Percentiles rank a stretch among this genome's conserved stretches.
These are phyloP conservation scores for Blera fallax DNA, from an alignment of 2,888 invertebrate genomes.

Conservation along the genomic window DNA sequence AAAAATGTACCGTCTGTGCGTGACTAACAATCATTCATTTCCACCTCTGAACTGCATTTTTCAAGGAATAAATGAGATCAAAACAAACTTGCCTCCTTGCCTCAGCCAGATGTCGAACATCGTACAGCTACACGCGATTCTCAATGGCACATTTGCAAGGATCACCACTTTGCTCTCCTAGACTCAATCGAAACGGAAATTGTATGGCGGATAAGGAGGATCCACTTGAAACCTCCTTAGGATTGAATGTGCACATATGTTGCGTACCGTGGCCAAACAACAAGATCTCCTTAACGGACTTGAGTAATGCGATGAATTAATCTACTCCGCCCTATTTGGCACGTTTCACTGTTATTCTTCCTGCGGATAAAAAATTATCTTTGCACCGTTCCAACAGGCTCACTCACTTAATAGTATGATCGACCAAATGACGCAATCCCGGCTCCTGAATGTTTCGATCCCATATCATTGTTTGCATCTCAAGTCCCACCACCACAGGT, in stretches of 20 bases:
- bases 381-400: background rate
- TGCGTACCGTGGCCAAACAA: conserved; percentile 38
- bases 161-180: conserved; percentile 4
- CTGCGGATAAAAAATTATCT: conserved; percentile 23
- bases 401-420: conserved; percentile 54
- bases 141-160: conserved; percentile 57
- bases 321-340: conserved; percentile 67
- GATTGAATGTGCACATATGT: conserved; percentile 47
- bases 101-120: conserved; percentile 58
- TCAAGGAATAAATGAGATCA: conserved; percentile 49
- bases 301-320: conserved; percentile 68
- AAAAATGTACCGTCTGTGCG: conserved; percentile 6
- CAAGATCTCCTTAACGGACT: conserved; percentile 63
- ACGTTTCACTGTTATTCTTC: conserved; percentile 62
- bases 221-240: conserved; percentile 57
- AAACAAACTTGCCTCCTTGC: conserved; percentile 38
- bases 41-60: conserved; percentile 14
- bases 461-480: conserved; percentile 51
- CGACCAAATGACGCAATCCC: conserved; percentile 66
- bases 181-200: conserved; percentile 71
- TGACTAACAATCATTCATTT: conserved; percentile 38
- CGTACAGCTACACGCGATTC: conserved; percentile 40
- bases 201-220: conserved; percentile 70
- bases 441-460: conserved; percentile 49
- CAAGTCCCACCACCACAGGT: conserved; percentile 53